These are phyloP conservation scores for Lycia hirtaria DNA, from an alignment of 2,888 invertebrate genomes.

Conservation along the genomic window DNA sequence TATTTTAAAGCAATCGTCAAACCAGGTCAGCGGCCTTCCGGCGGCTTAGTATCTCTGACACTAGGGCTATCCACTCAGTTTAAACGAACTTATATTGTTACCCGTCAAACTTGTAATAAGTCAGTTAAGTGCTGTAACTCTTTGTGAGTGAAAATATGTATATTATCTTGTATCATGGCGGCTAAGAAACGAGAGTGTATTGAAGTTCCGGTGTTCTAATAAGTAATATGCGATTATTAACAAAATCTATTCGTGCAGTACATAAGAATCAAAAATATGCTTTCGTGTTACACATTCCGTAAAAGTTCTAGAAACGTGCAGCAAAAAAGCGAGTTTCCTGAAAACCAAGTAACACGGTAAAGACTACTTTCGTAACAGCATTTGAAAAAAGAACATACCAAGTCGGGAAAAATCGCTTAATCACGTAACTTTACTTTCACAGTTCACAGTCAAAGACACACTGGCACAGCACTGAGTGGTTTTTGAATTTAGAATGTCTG, in stretches of 20 bases:
- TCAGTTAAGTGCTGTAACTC: too few relatives aligned
- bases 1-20: too few relatives aligned
- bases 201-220: not conserved
- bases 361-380: conserved; percentile 35
- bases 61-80: too few relatives aligned
- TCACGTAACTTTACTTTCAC: conserved; percentile 33
- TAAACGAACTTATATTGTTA: too few relatives aligned
- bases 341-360: conserved; percentile 32
- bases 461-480: conserved; percentile 55
- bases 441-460: conserved; percentile 49
- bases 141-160: not conserved
- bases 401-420: conserved; percentile 31
- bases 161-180: not conserved
- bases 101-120: too few relatives aligned
- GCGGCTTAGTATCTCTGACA: too few relatives aligned
- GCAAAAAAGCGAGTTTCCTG: conserved; percentile 35
- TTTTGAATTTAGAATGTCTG: conserved; percentile 39
- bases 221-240: not conserved
- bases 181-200: not conserved
- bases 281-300: conserved; percentile 29
- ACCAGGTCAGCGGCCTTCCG: too few relatives aligned
- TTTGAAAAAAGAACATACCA: conserved; percentile 31
- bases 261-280: not conserved
- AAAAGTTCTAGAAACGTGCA: conserved; percentile 26
- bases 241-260: not conserved